Evolutionary conservation across 64 coral and sea anemone species (phyloP).

Genomic region (Montipora sp.): DNA sequence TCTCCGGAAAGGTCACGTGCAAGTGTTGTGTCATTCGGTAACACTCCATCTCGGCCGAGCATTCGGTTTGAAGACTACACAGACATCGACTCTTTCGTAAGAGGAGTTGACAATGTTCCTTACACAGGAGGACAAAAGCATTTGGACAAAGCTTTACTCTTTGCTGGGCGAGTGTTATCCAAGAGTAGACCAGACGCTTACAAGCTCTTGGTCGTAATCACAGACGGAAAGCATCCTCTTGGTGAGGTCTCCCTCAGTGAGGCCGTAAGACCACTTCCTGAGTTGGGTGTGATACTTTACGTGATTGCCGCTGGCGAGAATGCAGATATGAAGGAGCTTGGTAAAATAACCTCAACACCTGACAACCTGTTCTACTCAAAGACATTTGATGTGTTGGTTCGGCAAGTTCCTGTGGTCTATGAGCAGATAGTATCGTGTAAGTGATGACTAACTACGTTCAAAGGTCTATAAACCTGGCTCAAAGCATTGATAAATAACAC

Average conservation of each 20-base stretch:
- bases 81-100: conserved; percentile 4
- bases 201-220: conserved; percentile 45
- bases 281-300: conserved; percentile 8
- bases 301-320: conserved; percentile 53
- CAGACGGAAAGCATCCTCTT: conserved; percentile 23
- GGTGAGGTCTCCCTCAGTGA: neutral
- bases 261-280: neutral
- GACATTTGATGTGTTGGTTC: neutral
- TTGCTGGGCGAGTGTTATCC: conserved; percentile 17
- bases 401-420: neutral
- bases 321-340: conserved; percentile 36
- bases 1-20: conserved; percentile 50
- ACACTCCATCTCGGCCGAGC: conserved; percentile 7
- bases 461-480: neutral
- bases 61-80: conserved; percentile 50
- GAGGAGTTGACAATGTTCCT: conserved; percentile 28
- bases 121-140: conserved; percentile 33
- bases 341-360: conserved; percentile 14
- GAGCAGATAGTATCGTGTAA: neutral
- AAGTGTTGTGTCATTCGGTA: conserved; percentile 45
- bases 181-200: neutral
- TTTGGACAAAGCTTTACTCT: conserved; percentile 9
- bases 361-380: conserved; percentile 28
- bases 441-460: neutral
- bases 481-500: no score